Conservation (phyloP, 2,888 invertebrate genomes). For the Lottia scabra region DNA sequence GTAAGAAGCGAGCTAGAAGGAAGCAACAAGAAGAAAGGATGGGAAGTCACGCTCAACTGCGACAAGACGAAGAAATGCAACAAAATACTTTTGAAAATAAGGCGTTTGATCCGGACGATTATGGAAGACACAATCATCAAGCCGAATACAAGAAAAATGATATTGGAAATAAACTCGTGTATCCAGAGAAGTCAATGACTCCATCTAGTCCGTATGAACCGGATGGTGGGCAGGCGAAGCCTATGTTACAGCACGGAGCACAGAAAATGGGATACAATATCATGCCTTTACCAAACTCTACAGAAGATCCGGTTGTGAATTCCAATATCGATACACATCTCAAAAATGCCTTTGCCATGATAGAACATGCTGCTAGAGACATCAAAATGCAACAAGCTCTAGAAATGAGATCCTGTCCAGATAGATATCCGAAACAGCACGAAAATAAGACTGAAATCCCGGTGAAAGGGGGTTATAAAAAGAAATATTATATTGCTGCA, state of each 20-base stretch:
- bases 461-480: neutral
- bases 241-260: neutral
- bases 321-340: neutral
- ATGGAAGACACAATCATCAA: neutral
- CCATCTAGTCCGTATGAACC: neutral
- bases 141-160: neutral
- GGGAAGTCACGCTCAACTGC: neutral
- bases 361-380: neutral
- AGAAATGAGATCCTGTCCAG: neutral
- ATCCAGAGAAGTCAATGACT: neutral
- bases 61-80: neutral
- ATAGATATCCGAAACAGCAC: neutral
- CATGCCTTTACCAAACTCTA: neutral
- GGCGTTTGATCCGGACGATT: neutral
- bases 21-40: neutral
- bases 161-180: neutral
- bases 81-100: neutral
- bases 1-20: neutral
- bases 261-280: neutral
- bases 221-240: neutral
- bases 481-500: neutral
- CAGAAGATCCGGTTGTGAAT: neutral
- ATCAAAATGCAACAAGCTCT: neutral
- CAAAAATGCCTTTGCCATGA: neutral
- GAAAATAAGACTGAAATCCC: neutral